These are phyloP conservation scores for Phoenicopterus ruber DNA, from an alignment of 2,113 vertebrate genomes.

Conservation along the genomic window DNA sequence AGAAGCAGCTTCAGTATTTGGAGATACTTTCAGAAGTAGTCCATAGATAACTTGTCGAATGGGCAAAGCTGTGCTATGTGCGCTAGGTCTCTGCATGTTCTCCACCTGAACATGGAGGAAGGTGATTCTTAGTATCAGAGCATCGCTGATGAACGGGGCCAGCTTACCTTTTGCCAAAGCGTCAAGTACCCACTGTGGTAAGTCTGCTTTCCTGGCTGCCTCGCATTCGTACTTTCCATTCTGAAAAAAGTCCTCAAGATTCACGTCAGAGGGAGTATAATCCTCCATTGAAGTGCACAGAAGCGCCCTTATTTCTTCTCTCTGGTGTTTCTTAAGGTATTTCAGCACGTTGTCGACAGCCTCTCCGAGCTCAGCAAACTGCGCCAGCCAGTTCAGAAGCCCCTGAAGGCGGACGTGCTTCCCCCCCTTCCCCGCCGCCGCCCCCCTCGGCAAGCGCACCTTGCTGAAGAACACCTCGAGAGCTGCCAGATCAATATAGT, in stretches of 20 bases:
- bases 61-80: constrained; percentile 74
- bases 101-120: constrained; percentile 89
- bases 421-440: neutral
- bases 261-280: constrained; percentile 76
- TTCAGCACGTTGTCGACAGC: constrained; percentile 74
- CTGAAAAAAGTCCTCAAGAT: constrained; percentile 80
- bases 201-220: neutral
- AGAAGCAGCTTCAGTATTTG: neutral
- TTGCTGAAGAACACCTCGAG: constrained; percentile 71
- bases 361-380: constrained; percentile 68
- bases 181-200: constrained; percentile 76
- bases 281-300: constrained; percentile 79
- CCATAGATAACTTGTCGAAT: constrained; percentile 86
- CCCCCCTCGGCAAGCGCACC: neutral
- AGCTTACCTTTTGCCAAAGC: constrained; percentile 75
- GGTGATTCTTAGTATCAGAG: constrained; percentile 77
- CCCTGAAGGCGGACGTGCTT: constrained; percentile 74
- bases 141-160: constrained; percentile 78
- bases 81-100: constrained; percentile 80
- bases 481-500: constrained; percentile 72
- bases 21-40: constrained; percentile 68
- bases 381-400: constrained; percentile 84
- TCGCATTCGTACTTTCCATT: constrained; percentile 32
- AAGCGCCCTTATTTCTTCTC: constrained; percentile 58
- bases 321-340: constrained; percentile 47